Base-by-base conservation (phyloP, 2,888 invertebrate genomes). In the Aleiodes alternator region DNA sequence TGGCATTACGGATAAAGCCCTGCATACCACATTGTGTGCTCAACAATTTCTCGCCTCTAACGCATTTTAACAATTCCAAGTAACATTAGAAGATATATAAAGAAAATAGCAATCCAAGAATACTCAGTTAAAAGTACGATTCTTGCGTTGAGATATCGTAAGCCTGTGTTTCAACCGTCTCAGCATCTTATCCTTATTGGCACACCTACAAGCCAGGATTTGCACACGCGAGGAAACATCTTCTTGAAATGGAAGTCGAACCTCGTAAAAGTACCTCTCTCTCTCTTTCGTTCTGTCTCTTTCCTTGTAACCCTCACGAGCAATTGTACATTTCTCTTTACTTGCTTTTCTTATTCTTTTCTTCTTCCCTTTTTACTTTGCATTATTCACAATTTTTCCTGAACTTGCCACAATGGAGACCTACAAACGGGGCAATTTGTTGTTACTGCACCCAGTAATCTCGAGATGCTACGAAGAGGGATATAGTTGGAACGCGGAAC, bases 401-500 rank as follows among this genome's bases (percentile, higher is more conserved):
- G 16, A 43, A 57, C 12, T 55, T 29, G n/a, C 73, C 66, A 80
- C 81, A 81, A 83, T 80, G 78, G 79, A 84, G 82, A 83, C 80
- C 80, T 82, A 80, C 80, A 83, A 83, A 83, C 79, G 73, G 81
- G 78, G 79, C 82, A 81, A 82, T 85, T 84, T 86, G 85, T 83
- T 83, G 84, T 82, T 73, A 77, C 77, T 78, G 79, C 81, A 84
- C 82, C 81, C 78, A 76, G 80, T 80, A 81, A 82, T 84, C 82
- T 82, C 83, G 79, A 76, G 76, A 68, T 69, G 70, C 69, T 73
- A 61, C 53, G n/a, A 16, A 50, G 73, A 14, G 59, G 61, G 66
- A 76, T 79, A 80, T 83, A 83, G 80, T 73, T 76, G 83, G 83
- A 84, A 84, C 82, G 83, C 84, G 83, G 84, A 84, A 84, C 81